These are phyloP conservation scores for Epizoanthus illoricatus DNA, from an alignment of 92 coral and sea anemone species.

Conservation along the genomic window DNA sequence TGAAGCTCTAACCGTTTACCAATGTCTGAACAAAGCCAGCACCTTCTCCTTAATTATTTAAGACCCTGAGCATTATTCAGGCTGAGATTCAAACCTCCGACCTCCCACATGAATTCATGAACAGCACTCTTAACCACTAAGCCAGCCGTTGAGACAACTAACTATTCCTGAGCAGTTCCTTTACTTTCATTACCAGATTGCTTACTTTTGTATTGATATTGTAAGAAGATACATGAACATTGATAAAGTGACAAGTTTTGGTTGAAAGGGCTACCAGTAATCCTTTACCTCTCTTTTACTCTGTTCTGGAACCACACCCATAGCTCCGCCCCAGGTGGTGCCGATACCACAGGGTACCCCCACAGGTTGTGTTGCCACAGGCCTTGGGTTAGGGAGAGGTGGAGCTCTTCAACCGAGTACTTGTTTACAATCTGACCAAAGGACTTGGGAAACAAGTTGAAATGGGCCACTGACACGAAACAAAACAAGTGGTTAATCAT, in stretches of 20 bases:
- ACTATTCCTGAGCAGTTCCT: too few species aligned
- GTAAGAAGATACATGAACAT: not conserved
- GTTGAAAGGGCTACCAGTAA: not conserved
- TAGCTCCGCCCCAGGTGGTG: constrained; percentile 98
- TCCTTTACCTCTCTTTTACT: constrained; percentile 69
- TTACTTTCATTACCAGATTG: too few species aligned
- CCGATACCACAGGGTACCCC: constrained; percentile 90
- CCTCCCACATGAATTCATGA: too few species aligned
- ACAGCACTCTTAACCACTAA: too few species aligned
- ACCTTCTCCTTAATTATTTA: too few species aligned
- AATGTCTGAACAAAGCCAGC: too few species aligned
- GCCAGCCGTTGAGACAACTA: too few species aligned
- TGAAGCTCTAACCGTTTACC: too few species aligned
- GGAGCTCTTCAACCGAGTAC: constrained; percentile 91
- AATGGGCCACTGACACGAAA: constrained; percentile 78
- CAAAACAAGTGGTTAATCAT: not conserved
- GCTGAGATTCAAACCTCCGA: too few species aligned
- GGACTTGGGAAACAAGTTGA: constrained; percentile 89
- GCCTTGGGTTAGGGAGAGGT: constrained; percentile 93
- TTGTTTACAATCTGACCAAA: constrained; percentile 92
- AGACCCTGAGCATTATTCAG: too few species aligned
- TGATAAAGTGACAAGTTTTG: not conserved
- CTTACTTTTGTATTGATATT: too few species aligned
- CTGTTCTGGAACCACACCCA: constrained; percentile 97
- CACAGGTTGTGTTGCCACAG: constrained; percentile 89